A percentile compares a stretch with the other conserved stretches of the same genome.
phyloP scores from a whole-genome alignment of 1,140 invertebrate species.

The Charaxes varanes region DNA sequence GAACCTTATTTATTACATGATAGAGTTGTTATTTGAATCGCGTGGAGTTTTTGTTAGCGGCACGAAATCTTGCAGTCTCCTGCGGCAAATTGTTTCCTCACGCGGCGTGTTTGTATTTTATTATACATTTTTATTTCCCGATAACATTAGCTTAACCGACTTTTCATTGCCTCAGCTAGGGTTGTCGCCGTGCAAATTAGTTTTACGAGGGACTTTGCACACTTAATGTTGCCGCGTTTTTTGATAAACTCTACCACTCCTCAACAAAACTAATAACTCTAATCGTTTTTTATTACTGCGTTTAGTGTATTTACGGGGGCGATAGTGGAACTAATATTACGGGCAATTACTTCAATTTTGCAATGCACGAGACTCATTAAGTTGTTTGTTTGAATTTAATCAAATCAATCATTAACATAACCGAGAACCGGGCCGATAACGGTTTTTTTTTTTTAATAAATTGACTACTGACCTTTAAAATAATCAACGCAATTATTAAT shows the following conservation, averaged over 20 bases:
- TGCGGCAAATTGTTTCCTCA: conserved; percentile 73
- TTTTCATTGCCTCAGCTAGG: conserved; percentile 70
- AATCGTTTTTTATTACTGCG: conserved; percentile 17
- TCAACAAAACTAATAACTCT: conserved; percentile 10
- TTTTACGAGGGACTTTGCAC: conserved; percentile 20
- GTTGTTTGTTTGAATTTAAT: conserved; percentile 13
- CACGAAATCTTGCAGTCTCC: conserved; percentile 71
- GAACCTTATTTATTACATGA: conserved; percentile 26
- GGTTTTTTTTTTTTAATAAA: conserved; percentile 14
- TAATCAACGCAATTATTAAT: conserved; percentile 17
- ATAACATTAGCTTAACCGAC: conserved; percentile 75
- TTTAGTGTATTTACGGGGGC: conserved; percentile 12
- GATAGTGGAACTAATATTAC: conserved; percentile 18
- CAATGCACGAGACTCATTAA: too few species aligned
- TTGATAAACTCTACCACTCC: conserved; percentile 21
- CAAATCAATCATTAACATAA: conserved; percentile 16
- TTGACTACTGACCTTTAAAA: conserved; percentile 14
- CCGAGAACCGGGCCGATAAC: conserved; percentile 13
- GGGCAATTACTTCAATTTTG: conserved; percentile 14
- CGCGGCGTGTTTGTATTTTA: conserved; percentile 72
- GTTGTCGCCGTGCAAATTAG: conserved; percentile 40
- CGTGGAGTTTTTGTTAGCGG: conserved; percentile 26
- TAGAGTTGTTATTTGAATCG: conserved; percentile 37
- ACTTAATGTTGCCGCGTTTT: conserved; percentile 12
- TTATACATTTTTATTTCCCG: conserved; percentile 74